A percentile compares a stretch with the other conserved stretches of the same genome.
These are phyloP conservation scores for Taurulus bubalis DNA, from an alignment of 2,113 vertebrate species.

Conservation along the genomic window DNA sequence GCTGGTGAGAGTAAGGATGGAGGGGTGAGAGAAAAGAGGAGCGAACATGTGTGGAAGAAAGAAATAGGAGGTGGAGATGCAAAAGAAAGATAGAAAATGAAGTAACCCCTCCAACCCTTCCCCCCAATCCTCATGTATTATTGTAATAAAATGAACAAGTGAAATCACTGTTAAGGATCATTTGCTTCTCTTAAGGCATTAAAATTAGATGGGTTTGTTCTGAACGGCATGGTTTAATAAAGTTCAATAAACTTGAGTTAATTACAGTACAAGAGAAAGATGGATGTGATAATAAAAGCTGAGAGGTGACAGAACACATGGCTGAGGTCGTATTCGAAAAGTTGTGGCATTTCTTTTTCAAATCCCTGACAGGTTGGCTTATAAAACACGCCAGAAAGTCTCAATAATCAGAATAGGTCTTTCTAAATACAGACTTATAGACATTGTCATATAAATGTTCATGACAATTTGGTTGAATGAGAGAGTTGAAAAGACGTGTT, in stretches of 20 bases:
- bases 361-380: conserved; percentile 10
- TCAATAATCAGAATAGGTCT: neutral
- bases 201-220: conserved; percentile 60
- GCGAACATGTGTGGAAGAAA: neutral
- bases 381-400: neutral
- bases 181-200: conserved; percentile 56
- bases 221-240: conserved; percentile 49
- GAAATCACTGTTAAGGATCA: conserved; percentile 49
- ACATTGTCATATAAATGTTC: neutral
- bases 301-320: conserved; percentile 18
- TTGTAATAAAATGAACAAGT: conserved; percentile 46
- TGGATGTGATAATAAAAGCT: conserved; percentile 25
- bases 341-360: conserved; percentile 16
- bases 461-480: neutral
- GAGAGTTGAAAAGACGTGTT: neutral
- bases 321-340: conserved; percentile 16
- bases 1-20: neutral
- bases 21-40: conserved; percentile 9
- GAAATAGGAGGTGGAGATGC: neutral
- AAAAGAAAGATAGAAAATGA: conserved; percentile 21
- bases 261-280: conserved; percentile 27
- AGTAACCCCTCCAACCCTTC: neutral
- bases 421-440: too few relatives aligned
- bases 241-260: conserved; percentile 56
- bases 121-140: conserved; percentile 12